Conservation (phyloP, 2,888 invertebrate species). For the Brenthis hecate region DNA sequence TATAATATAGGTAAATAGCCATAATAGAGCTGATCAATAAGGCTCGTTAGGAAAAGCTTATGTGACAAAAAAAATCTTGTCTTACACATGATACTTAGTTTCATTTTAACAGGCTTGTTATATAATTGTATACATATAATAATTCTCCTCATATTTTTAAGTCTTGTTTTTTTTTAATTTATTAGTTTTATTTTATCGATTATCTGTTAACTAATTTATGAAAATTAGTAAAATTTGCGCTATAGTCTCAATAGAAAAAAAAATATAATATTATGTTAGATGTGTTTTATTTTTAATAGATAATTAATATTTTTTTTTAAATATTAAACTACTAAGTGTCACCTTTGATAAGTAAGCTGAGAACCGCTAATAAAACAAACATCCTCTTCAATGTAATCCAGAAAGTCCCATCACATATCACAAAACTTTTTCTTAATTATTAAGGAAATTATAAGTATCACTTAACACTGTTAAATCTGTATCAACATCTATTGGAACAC, state of each 20-base stretch:
- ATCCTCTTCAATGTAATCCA: slow-evolving; percentile 67
- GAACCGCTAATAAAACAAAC: slow-evolving; percentile 67
- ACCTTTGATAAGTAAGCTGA: slow-evolving; percentile 57
- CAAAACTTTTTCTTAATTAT: slow-evolving; percentile 47
- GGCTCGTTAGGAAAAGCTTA: slow-evolving; percentile 13
- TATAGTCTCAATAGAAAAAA: no score
- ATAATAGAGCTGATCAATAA: slow-evolving; percentile 15
- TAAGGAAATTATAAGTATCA: slow-evolving; percentile 41
- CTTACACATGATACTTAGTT: not conserved
- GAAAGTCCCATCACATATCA: slow-evolving; percentile 71
- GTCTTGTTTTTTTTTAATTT: no score
- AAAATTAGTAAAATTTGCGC: no score
- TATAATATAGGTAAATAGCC: not conserved
- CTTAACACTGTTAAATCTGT: slow-evolving; percentile 42
- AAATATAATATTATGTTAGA: no score
- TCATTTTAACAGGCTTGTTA: not conserved
- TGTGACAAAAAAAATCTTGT: slow-evolving; percentile 11
- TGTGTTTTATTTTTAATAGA: no score
- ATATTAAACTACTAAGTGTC: slow-evolving; percentile 5
- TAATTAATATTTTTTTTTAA: not conserved
- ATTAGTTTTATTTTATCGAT: no score
- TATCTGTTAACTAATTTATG: no score
- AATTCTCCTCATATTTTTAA: no score
- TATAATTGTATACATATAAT: no score
- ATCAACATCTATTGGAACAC: slow-evolving; percentile 42